Conservation (phyloP, 2,797 vertebrate genomes). For the Paedocypris micromegethes region DNA sequence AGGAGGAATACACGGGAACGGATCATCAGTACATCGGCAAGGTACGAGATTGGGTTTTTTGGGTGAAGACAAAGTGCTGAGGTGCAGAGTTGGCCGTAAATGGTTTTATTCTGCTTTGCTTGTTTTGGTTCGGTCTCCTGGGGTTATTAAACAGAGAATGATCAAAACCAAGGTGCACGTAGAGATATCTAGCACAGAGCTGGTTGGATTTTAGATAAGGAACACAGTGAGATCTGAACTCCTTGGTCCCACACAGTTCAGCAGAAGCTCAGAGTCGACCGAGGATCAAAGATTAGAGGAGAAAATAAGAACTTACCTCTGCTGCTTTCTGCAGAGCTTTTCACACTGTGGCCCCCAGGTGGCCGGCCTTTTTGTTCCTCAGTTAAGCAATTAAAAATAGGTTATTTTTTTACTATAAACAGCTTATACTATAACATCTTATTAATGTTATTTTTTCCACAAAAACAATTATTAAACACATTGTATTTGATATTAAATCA, state of each 20-base stretch:
- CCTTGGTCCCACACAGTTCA: conserved; percentile 17
- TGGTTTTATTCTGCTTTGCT: conserved; percentile 32
- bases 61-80: no score
- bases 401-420: no score
- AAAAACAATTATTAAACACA: no score
- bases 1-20: conserved; percentile 90
- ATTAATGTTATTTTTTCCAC: no score
- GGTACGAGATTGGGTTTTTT: conserved; percentile 60
- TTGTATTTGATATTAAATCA: no score
- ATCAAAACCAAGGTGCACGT: conserved; percentile 39
- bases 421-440: no score
- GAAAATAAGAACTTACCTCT: conserved; percentile 6
- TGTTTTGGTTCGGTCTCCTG: conserved; percentile 24
- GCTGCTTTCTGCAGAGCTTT: conserved; percentile 3
- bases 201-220: conserved; percentile 39
- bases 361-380: neutral
- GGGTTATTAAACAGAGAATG: conserved; percentile 39
- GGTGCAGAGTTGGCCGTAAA: no score
- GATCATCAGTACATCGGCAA: conserved; percentile 94
- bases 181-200: conserved; percentile 34
- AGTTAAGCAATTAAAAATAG: neutral
- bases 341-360: conserved; percentile 9
- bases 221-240: conserved; percentile 24
- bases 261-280: conserved; percentile 25
- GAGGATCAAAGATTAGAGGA: conserved; percentile 45